Evolutionary conservation across 2,113 vertebrate species (phyloP).

Genomic region (Protomyctophum bolini): DNA sequence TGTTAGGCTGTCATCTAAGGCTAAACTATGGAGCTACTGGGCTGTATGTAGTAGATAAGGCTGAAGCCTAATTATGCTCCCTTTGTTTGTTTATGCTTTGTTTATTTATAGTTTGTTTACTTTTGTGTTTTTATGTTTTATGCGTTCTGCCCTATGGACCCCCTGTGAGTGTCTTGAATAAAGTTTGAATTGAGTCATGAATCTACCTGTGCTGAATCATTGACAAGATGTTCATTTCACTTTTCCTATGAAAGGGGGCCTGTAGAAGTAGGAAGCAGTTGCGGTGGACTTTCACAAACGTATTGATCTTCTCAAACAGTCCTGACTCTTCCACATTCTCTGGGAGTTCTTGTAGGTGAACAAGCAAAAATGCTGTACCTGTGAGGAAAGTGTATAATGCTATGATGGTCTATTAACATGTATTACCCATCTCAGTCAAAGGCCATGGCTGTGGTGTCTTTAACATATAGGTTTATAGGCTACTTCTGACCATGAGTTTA

Average conservation of each 20-base stretch:
- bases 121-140: too few relatives aligned
- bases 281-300: constrained; percentile 86
- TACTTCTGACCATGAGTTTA: too few relatives aligned
- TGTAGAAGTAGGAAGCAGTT: constrained; percentile 90
- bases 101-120: too few relatives aligned
- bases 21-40: too few relatives aligned
- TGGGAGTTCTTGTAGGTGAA: constrained; percentile 78
- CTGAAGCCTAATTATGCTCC: too few relatives aligned
- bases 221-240: constrained; percentile 82
- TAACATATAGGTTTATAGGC: too few relatives aligned
- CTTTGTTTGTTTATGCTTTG: too few relatives aligned
- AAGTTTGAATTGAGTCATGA: neutral
- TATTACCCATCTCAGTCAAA: too few relatives aligned
- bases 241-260: constrained; percentile 81
- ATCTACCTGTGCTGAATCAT: constrained; percentile 87
- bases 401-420: neutral
- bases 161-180: neutral
- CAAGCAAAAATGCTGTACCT: constrained; percentile 91
- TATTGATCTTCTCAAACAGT: constrained; percentile 77
- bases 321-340: constrained; percentile 64
- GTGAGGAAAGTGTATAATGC: constrained; percentile 19
- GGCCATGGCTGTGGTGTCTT: too few relatives aligned
- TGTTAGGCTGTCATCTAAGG: too few relatives aligned
- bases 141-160: too few relatives aligned
- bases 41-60: too few relatives aligned